Conservation (phyloP, 2,888 invertebrate genomes). For the Dyspetes luteomarginatus region DNA sequence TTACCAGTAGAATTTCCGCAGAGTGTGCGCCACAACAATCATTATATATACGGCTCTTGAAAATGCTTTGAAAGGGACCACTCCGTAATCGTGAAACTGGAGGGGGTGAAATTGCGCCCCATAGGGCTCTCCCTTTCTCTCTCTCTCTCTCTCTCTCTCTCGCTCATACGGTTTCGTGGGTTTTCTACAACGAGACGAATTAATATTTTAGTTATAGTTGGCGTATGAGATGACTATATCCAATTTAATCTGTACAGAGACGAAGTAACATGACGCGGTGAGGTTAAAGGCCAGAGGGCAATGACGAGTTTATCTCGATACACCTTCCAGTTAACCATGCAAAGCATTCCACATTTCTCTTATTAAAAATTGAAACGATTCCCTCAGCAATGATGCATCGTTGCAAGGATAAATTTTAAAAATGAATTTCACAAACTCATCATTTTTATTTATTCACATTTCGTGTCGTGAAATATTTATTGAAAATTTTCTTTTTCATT, state of each 20-base stretch:
- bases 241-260: slow-evolving; percentile 77
- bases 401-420: too few relatives aligned
- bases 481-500: too few relatives aligned
- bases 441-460: too few relatives aligned
- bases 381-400: too few relatives aligned
- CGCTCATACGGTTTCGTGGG: slow-evolving; percentile 31
- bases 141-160: slow-evolving; percentile 33
- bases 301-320: too few relatives aligned
- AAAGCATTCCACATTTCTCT: too few relatives aligned
- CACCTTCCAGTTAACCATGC: too few relatives aligned
- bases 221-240: slow-evolving; percentile 77
- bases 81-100: slow-evolving; percentile 70
- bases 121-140: slow-evolving; percentile 15
- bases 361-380: too few relatives aligned
- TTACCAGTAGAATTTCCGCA: slow-evolving; percentile 23
- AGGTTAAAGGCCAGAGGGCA: background rate
- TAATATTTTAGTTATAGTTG: slow-evolving; percentile 79
- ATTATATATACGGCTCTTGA: slow-evolving; percentile 74
- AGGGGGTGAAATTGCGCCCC: slow-evolving; percentile 44
- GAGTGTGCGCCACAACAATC: slow-evolving; percentile 69
- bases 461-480: too few relatives aligned
- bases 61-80: slow-evolving; percentile 75
- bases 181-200: slow-evolving; percentile 73
- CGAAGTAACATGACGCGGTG: background rate
- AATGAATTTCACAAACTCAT: too few relatives aligned